Evolutionary conservation across 2,113 vertebrate genomes (phyloP).

Genomic region (Macrotus californicus): DNA sequence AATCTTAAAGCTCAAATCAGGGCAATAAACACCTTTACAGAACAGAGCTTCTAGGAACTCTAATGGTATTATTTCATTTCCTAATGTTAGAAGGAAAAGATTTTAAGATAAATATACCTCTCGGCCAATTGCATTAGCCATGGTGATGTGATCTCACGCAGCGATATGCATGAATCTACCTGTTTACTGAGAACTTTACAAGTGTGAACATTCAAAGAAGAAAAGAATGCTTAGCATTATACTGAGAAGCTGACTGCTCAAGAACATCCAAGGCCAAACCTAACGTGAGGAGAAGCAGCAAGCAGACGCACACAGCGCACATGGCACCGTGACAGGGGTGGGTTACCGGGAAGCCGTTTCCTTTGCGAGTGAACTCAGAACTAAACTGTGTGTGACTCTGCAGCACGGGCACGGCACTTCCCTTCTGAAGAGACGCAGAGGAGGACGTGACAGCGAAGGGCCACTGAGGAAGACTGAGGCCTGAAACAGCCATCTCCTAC

Average conservation of each 20-base stretch:
- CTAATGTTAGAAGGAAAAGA: conserved; percentile 52
- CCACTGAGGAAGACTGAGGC: background rate
- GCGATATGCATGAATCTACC: conserved; percentile 18
- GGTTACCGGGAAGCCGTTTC: too few relatives aligned
- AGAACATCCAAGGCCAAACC: background rate
- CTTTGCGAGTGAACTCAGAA: too few relatives aligned
- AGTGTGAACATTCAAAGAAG: conserved; percentile 16
- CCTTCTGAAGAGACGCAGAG: conserved; percentile 47
- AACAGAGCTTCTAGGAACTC: conserved; percentile 33
- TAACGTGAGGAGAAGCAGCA: background rate
- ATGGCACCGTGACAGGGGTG: too few relatives aligned
- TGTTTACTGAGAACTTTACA: background rate
- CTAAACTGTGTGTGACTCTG: conserved; percentile 35
- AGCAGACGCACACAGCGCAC: background rate
- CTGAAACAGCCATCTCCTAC: conserved; percentile 36
- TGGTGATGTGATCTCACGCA: conserved; percentile 40
- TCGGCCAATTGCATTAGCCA: conserved; percentile 12
- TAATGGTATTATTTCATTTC: conserved; percentile 26
- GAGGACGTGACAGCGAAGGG: background rate
- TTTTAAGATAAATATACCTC: conserved; percentile 49
- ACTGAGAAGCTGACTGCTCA: background rate
- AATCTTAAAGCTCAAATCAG: conserved; percentile 47
- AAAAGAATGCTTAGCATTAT: background rate
- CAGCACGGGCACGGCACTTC: conserved; percentile 52
- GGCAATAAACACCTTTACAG: conserved; percentile 7